A percentile compares a stretch with the other conserved stretches of the same genome.
phyloP scores from a whole-genome alignment of 2,797 vertebrate species.

The Mus spretus region DNA sequence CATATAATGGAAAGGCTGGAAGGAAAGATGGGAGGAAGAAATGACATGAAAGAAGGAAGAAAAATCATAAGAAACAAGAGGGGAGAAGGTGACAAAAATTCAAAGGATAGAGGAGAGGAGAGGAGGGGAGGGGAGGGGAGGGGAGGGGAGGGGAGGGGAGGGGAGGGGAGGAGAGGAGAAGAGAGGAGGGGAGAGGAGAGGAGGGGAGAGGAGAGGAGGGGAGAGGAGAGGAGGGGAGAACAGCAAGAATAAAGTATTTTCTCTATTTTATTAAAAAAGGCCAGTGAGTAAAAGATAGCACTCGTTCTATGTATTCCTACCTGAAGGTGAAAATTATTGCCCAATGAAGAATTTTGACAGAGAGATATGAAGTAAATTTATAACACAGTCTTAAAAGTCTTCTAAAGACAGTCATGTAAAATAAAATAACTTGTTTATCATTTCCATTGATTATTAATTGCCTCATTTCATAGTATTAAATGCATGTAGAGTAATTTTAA shows the following conservation, averaged over 20 bases:
- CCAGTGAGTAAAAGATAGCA: neutral
- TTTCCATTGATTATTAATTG: neutral
- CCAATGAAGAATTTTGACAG: neutral
- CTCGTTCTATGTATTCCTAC: neutral
- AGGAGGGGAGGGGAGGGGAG: rapidly evolving
- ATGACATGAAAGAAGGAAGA: neutral
- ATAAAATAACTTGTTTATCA: neutral
- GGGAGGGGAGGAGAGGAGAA: too few relatives aligned
- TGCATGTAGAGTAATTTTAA: too few relatives aligned
- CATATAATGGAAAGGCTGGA: neutral
- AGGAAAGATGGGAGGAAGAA: rapidly evolving
- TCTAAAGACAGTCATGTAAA: neutral
- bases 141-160: too few relatives aligned
- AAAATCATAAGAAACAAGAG: neutral
- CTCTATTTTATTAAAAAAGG: neutral
- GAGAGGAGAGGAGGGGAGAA: rapidly evolving
- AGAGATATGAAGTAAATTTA: neutral
- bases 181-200: too few relatives aligned
- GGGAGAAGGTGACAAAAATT: neutral
- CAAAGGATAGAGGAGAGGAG: too few relatives aligned
- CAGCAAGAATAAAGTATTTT: neutral
- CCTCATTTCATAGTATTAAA: neutral
- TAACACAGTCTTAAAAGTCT: neutral
- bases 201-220: rapidly evolving
- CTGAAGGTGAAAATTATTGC: neutral